phyloP scores from a whole-genome alignment of 2,113 vertebrate species.

The Polypterus bichir region DNA sequence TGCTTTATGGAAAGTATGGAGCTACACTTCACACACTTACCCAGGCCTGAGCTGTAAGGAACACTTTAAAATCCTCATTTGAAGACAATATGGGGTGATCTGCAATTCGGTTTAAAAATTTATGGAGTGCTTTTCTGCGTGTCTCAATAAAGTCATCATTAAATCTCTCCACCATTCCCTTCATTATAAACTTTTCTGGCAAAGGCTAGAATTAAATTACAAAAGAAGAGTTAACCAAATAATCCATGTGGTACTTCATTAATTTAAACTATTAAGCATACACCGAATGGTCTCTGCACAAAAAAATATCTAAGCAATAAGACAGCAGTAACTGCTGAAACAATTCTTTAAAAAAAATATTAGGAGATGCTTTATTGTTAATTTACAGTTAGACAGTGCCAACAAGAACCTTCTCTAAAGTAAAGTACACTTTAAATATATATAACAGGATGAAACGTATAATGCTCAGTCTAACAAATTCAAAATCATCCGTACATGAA shows the following conservation, averaged over 20 bases:
- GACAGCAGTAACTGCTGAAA: too few relatives aligned
- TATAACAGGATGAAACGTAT: too few relatives aligned
- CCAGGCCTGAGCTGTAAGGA: constrained; percentile 75
- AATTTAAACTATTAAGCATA: too few relatives aligned
- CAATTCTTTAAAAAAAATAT: not conserved
- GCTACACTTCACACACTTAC: constrained; percentile 33
- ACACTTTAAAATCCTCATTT: constrained; percentile 79
- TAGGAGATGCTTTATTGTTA: not conserved
- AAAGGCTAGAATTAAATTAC: constrained; percentile 57
- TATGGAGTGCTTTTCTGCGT: constrained; percentile 74
- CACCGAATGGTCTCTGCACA: too few relatives aligned
- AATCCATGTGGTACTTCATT: not conserved
- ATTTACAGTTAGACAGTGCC: not conserved
- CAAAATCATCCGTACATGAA: constrained; percentile 65
- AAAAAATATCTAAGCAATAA: too few relatives aligned
- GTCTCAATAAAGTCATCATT: constrained; percentile 87
- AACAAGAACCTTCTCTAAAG: not conserved
- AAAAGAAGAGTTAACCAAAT: constrained; percentile 5
- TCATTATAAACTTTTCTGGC: constrained; percentile 93
- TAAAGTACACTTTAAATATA: not conserved
- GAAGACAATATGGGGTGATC: constrained; percentile 84
- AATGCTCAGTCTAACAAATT: constrained; percentile 7
- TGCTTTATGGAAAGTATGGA: too few relatives aligned
- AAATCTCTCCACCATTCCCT: constrained; percentile 91
- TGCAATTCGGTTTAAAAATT: constrained; percentile 76